These are phyloP conservation scores for Mus spretus DNA, from an alignment of 2,797 vertebrate genomes.

Conservation along the genomic window DNA sequence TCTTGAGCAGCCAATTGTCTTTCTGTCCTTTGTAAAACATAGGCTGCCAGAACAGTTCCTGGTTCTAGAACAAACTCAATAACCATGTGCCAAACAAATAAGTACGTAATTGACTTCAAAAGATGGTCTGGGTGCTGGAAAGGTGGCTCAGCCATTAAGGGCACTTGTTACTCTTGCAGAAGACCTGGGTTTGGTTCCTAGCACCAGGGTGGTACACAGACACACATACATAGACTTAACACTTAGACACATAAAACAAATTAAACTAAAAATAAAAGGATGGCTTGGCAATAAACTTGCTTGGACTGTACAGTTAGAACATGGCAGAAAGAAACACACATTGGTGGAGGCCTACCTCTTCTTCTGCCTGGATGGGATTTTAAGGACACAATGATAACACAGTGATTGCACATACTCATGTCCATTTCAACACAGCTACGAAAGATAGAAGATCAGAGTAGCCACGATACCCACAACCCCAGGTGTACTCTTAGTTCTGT, in stretches of 20 bases:
- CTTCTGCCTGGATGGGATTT: neutral
- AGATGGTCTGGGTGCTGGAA: neutral
- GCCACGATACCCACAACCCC: neutral
- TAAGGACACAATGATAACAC: neutral
- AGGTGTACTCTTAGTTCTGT: neutral
- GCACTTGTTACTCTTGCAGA: neutral
- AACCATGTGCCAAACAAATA: neutral
- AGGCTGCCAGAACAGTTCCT: neutral
- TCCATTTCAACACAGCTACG: neutral
- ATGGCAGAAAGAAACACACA: neutral
- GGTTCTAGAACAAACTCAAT: neutral
- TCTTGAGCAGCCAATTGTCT: neutral
- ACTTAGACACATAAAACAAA: neutral
- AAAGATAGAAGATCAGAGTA: too few species aligned
- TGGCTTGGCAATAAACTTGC: neutral
- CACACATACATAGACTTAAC: neutral
- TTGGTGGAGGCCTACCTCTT: neutral
- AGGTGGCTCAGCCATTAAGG: neutral
- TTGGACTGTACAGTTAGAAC: conserved; percentile 7
- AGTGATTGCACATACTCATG: too few species aligned
- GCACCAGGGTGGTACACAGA: neutral
- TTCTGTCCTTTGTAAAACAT: neutral
- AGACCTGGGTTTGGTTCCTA: neutral
- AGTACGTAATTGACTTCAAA: neutral
- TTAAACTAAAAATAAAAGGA: neutral